phyloP scores from a whole-genome alignment of 2,888 invertebrate genomes.

The Lasioglossum lativentre region DNA sequence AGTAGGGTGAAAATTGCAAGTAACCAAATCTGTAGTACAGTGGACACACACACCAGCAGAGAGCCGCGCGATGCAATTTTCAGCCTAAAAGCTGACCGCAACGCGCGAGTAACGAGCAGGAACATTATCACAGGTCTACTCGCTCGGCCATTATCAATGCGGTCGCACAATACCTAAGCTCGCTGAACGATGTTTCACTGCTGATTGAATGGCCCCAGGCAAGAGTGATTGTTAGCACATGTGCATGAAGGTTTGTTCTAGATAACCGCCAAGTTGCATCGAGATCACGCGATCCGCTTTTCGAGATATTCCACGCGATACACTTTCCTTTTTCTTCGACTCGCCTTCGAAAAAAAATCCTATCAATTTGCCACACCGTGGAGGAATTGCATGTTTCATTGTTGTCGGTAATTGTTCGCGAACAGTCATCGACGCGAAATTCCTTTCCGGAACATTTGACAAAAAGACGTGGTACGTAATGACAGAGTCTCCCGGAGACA shows the following conservation, averaged over 20 bases:
- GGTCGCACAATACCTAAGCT: conserved; percentile 3
- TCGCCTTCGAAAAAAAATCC: no score
- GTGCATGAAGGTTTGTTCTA: not conserved
- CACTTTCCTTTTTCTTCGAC: no score
- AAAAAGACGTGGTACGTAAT: no score
- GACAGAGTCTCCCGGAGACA: not conserved
- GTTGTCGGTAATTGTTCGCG: not conserved
- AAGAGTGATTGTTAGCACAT: conserved; percentile 1
- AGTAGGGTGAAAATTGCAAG: no score
- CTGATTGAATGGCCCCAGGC: conserved; percentile 2
- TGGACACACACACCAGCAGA: not conserved
- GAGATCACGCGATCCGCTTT: not conserved
- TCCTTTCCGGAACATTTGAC: not conserved
- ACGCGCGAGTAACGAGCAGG: not conserved
- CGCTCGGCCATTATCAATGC: not conserved
- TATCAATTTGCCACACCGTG: no score
- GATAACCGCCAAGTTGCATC: not conserved
- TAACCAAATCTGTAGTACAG: not conserved
- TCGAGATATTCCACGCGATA: not conserved
- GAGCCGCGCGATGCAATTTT: not conserved
- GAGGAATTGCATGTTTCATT: not conserved
- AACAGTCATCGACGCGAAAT: not conserved
- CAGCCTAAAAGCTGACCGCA: not conserved
- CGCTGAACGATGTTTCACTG: not conserved
- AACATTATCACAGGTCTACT: not conserved